Evolutionary conservation across 2,113 vertebrate species (phyloP).

Genomic region (Sciurus niger): DNA sequence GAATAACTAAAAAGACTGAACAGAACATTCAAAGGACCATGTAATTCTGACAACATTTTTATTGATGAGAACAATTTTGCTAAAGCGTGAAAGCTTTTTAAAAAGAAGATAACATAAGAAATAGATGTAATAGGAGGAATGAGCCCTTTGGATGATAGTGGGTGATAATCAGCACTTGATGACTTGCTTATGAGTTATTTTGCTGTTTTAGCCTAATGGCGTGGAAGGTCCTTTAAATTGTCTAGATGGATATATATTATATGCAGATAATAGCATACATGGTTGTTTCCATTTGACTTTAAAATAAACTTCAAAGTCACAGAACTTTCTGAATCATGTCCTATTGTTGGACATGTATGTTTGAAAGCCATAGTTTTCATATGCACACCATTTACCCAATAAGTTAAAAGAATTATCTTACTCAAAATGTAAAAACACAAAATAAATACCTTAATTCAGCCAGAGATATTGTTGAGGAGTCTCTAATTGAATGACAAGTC

Average conservation of each 20-base stretch:
- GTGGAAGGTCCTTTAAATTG: slow-evolving; percentile 53
- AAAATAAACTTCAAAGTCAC: slow-evolving; percentile 66
- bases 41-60: slow-evolving; percentile 30
- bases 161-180: neutral
- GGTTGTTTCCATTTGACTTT: slow-evolving; percentile 51
- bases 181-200: slow-evolving; percentile 57
- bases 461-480: slow-evolving; percentile 2
- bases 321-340: slow-evolving; percentile 39
- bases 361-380: slow-evolving; percentile 36
- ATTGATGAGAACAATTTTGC: slow-evolving; percentile 60
- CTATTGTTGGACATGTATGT: neutral
- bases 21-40: neutral
- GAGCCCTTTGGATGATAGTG: slow-evolving; percentile 6
- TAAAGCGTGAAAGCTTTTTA: slow-evolving; percentile 40
- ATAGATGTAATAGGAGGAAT: slow-evolving; percentile 53
- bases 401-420: slow-evolving; percentile 39
- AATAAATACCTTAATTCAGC: slow-evolving; percentile 9
- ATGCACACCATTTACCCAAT: neutral
- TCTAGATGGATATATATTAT: neutral
- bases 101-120: slow-evolving; percentile 17
- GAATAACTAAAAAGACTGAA: neutral
- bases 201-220: slow-evolving; percentile 61
- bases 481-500: neutral
- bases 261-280: neutral
- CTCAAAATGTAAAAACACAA: neutral